Percentiles rank a stretch among this genome's conserved stretches.
These are phyloP conservation scores for Rhabdornis inornatus DNA, from an alignment of 2,113 vertebrate species.

Conservation along the genomic window DNA sequence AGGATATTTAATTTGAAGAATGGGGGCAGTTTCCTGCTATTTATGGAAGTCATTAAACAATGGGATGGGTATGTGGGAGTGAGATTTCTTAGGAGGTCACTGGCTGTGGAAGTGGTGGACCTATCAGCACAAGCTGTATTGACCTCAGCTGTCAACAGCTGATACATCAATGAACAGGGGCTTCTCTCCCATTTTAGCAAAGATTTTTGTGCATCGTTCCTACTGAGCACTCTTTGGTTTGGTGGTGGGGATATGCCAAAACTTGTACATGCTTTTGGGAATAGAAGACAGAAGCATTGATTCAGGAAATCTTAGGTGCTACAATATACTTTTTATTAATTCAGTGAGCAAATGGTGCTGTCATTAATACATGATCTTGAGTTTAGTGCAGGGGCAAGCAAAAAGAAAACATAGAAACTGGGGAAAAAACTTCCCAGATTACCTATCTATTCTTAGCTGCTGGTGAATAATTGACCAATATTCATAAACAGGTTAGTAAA, in stretches of 20 bases:
- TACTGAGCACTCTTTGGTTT: background rate
- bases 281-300: background rate
- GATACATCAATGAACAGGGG: fast-evolving
- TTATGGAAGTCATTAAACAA: background rate
- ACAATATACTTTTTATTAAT: background rate
- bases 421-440: background rate
- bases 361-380: background rate
- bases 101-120: background rate
- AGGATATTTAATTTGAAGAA: background rate
- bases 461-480: background rate
- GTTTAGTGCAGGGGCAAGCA: background rate
- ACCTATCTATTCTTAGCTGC: background rate
- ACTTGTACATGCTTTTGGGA: background rate
- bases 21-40: background rate
- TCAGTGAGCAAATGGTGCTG: background rate
- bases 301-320: background rate
- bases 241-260: background rate
- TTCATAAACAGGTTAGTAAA: background rate
- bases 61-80: background rate
- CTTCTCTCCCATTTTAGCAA: background rate
- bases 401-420: background rate
- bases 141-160: background rate
- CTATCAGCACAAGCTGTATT: background rate
- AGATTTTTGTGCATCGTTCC: background rate
- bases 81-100: background rate